These are phyloP conservation scores for Drosophila novamexicana DNA, from an alignment of 1,140 invertebrate genomes.

Conservation along the genomic window DNA sequence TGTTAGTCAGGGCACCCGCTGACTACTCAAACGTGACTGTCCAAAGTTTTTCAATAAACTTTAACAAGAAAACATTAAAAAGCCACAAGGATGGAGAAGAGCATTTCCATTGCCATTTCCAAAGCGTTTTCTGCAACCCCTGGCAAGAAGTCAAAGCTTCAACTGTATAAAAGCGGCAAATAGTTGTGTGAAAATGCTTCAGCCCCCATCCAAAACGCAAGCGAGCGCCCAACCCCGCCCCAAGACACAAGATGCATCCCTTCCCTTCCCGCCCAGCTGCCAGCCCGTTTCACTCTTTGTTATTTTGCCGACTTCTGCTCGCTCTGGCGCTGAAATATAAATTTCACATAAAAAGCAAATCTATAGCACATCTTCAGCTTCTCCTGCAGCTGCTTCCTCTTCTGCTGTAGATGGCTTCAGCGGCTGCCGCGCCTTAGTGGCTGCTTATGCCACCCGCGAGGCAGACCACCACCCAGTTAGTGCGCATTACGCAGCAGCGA, in stretches of 20 bases:
- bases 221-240: neutral
- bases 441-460: slow-evolving; percentile 71
- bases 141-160: slow-evolving; percentile 72
- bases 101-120: slow-evolving; percentile 73
- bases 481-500: slow-evolving; percentile 66
- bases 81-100: slow-evolving; percentile 71
- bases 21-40: slow-evolving; percentile 82
- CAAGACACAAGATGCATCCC: neutral
- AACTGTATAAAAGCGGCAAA: slow-evolving; percentile 76
- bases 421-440: slow-evolving; percentile 29
- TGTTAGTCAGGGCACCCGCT: slow-evolving; percentile 72
- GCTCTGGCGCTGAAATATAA: slow-evolving; percentile 60
- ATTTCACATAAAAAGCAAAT: slow-evolving; percentile 82
- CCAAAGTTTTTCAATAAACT: slow-evolving; percentile 83
- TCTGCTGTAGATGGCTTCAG: slow-evolving; percentile 12
- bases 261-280: neutral
- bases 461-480: slow-evolving; percentile 46
- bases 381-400: slow-evolving; percentile 10
- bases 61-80: slow-evolving; percentile 83
- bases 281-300: slow-evolving; percentile 56
- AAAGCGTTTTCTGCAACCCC: neutral
- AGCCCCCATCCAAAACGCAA: neutral
- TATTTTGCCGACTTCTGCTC: slow-evolving; percentile 27
- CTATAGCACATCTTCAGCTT: slow-evolving; percentile 60
- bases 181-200: slow-evolving; percentile 70